phyloP scores from a whole-genome alignment of 2,797 vertebrate genomes.

The Gymnodraco acuticeps region DNA sequence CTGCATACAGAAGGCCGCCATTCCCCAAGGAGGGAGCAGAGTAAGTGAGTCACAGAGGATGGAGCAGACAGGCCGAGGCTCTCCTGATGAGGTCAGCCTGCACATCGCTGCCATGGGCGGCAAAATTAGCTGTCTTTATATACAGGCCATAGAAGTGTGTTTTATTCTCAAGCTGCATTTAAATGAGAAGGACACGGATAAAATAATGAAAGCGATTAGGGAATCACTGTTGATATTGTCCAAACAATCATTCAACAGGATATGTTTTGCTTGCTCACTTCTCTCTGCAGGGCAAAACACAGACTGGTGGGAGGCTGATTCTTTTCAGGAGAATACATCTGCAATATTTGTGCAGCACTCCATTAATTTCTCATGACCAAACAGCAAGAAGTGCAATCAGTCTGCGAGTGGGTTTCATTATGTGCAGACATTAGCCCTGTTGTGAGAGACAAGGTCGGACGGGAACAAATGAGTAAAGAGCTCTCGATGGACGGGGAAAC shows the following conservation, averaged over 20 bases:
- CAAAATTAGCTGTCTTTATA: conserved; percentile 81
- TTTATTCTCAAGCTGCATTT: conserved; percentile 44
- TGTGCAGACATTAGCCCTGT: conserved; percentile 66
- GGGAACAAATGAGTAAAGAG: conserved; percentile 64
- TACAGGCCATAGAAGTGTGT: conserved; percentile 42
- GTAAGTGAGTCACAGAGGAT: conserved; percentile 73
- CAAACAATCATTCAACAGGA: conserved; percentile 48
- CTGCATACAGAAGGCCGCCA: conserved; percentile 49
- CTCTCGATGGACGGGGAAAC: conserved; percentile 49
- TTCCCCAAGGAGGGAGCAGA: conserved; percentile 53
- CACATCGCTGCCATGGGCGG: conserved; percentile 76
- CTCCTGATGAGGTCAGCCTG: conserved; percentile 84
- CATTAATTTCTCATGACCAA: conserved; percentile 74
- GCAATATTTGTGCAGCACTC: conserved; percentile 63
- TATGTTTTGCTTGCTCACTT: conserved; percentile 60
- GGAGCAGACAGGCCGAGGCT: conserved; percentile 69
- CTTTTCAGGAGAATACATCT: conserved; percentile 60
- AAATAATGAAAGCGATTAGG: conserved; percentile 35
- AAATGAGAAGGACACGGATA: conserved; percentile 38
- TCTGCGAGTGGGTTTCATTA: conserved; percentile 62
- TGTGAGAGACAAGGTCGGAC: conserved; percentile 59
- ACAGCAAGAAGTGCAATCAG: conserved; percentile 67
- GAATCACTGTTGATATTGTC: conserved; percentile 45
- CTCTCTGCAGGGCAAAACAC: conserved; percentile 54
- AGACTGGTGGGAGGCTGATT: conserved; percentile 65